These are phyloP conservation scores for Noctua comes DNA, from an alignment of 2,888 invertebrate species.

Conservation along the genomic window DNA sequence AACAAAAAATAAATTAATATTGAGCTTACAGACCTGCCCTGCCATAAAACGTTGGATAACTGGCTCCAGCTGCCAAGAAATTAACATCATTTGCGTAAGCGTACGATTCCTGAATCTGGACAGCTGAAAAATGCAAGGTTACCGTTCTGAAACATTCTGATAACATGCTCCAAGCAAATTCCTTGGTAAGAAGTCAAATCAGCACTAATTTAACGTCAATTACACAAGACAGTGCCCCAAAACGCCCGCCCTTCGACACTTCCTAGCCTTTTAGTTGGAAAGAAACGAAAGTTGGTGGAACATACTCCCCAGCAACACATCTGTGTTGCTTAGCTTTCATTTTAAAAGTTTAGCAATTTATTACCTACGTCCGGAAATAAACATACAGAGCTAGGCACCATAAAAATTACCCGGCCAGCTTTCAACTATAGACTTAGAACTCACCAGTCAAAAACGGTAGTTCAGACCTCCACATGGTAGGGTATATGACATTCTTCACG, in stretches of 20 bases:
- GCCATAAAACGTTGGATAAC: constrained; percentile 88
- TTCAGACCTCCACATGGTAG: constrained; percentile 95
- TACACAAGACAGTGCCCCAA: no score
- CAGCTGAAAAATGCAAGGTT: constrained; percentile 81
- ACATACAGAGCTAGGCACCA: neutral
- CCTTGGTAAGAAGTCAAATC: neutral
- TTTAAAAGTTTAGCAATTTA: neutral
- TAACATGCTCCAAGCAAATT: neutral
- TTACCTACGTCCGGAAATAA: neutral
- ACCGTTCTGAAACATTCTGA: neutral
- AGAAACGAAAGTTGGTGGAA: no score
- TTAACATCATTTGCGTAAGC: constrained; percentile 92
- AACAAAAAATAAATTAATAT: neutral
- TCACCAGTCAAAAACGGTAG: constrained; percentile 93
- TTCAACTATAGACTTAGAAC: neutral
- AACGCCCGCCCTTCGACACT: neutral
- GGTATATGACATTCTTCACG: constrained; percentile 92
- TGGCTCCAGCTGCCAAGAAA: constrained; percentile 93
- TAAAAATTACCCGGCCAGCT: neutral
- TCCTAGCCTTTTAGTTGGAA: neutral
- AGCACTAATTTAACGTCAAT: no score
- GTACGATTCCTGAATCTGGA: constrained; percentile 93
- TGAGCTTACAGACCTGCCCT: constrained; percentile 85
- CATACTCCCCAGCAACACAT: neutral
- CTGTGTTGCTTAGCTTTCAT: neutral